Percentiles rank a stretch among this genome's conserved stretches.
Evolutionary conservation across 1,140 invertebrate species (phyloP).

Genomic region (Thaumetopoea pityocampa): DNA sequence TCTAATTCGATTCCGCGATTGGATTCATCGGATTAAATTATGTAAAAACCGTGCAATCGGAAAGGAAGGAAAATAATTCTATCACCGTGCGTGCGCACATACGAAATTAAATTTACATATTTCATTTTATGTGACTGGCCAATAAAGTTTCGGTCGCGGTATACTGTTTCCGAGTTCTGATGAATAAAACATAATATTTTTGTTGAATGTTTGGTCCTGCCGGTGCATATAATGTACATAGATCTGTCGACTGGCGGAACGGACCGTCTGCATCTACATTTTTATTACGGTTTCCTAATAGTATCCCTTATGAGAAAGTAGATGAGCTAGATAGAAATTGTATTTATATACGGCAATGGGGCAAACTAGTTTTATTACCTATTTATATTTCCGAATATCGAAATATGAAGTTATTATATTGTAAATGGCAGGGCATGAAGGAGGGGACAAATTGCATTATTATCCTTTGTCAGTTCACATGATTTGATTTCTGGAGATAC

Average conservation of each 20-base stretch:
- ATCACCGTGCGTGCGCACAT: constrained; percentile 8
- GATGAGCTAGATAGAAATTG: too few species aligned
- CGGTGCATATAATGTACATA: constrained; percentile 55
- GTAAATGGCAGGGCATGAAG: too few species aligned
- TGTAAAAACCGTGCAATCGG: constrained; percentile 10
- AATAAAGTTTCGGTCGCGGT: constrained; percentile 25
- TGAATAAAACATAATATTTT: constrained; percentile 61
- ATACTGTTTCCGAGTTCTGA: constrained; percentile 41
- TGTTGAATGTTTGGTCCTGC: constrained; percentile 45
- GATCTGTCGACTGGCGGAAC: constrained; percentile 21
- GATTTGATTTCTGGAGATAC: too few species aligned
- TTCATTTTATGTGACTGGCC: constrained; percentile 29
- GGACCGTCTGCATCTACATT: constrained; percentile 32
- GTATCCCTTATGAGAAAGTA: too few species aligned
- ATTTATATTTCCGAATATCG: too few species aligned
- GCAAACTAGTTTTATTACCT: too few species aligned
- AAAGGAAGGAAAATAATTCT: constrained; percentile 12
- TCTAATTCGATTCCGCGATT: not conserved
- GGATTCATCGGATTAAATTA: not conserved
- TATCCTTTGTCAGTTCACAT: too few species aligned
- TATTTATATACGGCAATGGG: too few species aligned
- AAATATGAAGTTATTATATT: too few species aligned
- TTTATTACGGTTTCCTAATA: too few species aligned
- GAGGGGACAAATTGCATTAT: too few species aligned
- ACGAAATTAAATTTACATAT: constrained; percentile 31